Evolutionary conservation across 2,797 vertebrate species (phyloP).

Genomic region (Luscinia luscinia): DNA sequence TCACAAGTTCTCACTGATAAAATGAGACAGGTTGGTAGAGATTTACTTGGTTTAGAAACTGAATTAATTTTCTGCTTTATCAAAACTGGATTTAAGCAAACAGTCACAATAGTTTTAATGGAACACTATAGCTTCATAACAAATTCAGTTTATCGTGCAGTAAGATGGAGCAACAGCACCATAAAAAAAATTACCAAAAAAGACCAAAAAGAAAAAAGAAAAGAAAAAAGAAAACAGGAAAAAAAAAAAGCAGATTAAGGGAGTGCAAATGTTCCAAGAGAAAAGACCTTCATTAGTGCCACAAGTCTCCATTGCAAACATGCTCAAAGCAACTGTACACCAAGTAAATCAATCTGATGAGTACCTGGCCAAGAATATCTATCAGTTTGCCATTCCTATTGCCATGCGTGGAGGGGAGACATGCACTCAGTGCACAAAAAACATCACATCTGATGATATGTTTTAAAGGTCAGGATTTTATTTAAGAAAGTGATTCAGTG

Average conservation of each 20-base stretch:
- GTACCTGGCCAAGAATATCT: neutral
- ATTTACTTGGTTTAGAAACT: constrained; percentile 2
- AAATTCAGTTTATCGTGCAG: neutral
- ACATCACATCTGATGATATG: constrained; percentile 22
- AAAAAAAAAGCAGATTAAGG: neutral
- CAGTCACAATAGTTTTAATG: neutral
- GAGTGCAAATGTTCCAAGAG: neutral
- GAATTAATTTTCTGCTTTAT: constrained; percentile 26
- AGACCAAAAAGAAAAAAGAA: no score
- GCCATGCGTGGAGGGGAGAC: neutral
- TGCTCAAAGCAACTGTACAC: neutral
- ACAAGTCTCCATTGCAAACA: neutral
- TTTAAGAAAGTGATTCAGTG: constrained; percentile 37
- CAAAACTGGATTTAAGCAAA: neutral
- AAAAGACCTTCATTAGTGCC: neutral
- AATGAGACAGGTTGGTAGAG: constrained; percentile 24
- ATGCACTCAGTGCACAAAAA: neutral
- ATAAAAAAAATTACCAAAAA: accelerated
- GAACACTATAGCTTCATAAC: neutral
- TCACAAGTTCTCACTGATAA: constrained; percentile 2
- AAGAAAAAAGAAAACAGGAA: neutral
- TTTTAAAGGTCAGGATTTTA: constrained; percentile 60
- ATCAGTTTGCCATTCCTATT: constrained; percentile 12
- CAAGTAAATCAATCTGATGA: constrained; percentile 29
- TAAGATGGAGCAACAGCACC: neutral